A percentile compares a stretch with the other conserved stretches of the same genome.
phyloP scores from a whole-genome alignment of 2,888 invertebrate genomes.

The Spilarctia lutea region DNA sequence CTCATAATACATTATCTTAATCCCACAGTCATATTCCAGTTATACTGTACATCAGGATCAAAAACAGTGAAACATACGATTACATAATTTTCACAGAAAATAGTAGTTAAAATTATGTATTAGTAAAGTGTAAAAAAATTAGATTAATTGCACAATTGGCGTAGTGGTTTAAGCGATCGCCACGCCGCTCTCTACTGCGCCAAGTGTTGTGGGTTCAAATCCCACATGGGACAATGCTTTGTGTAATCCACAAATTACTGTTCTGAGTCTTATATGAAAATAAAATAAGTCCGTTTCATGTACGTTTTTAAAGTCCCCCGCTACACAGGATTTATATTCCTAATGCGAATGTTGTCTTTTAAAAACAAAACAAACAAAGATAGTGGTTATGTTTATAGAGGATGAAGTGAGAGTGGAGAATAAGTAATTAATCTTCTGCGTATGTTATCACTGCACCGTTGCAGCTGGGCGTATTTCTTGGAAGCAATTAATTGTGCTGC shows the following conservation, averaged over 20 bases:
- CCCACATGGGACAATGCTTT: no score
- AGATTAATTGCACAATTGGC: no score
- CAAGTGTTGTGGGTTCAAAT: no score
- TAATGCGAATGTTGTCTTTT: no score
- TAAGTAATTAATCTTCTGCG: slow-evolving; percentile 65
- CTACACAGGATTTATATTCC: no score
- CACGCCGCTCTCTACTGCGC: no score
- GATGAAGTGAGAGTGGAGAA: slow-evolving; percentile 12
- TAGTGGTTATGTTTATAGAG: not conserved
- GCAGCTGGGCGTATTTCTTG: slow-evolving; percentile 75
- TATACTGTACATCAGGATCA: not conserved
- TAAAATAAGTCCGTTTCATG: no score
- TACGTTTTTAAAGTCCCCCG: no score
- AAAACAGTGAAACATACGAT: not conserved
- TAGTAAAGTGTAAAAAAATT: not conserved
- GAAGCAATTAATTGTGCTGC: slow-evolving; percentile 75
- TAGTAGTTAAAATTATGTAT: not conserved
- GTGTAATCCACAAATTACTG: no score
- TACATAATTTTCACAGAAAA: not conserved
- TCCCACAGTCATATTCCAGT: not conserved
- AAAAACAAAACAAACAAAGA: not conserved
- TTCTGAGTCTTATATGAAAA: no score
- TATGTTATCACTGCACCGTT: slow-evolving; percentile 73
- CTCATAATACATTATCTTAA: not conserved
- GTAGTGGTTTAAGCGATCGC: no score